Evolutionary conservation across 1,140 invertebrate species (phyloP).

Genomic region (Vanessa tameamea): DNA sequence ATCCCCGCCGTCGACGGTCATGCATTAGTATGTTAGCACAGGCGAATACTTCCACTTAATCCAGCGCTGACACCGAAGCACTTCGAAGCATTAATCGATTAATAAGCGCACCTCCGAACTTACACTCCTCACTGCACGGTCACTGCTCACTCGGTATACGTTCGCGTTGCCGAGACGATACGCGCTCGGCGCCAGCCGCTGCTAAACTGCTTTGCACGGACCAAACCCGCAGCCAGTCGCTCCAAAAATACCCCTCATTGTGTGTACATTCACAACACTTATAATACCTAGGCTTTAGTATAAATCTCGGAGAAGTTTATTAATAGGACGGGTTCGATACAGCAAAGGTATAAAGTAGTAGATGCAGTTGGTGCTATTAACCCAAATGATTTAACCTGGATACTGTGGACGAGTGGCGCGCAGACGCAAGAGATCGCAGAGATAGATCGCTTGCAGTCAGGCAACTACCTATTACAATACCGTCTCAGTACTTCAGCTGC

Average conservation of each 20-base stretch:
- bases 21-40: slow-evolving; percentile 76
- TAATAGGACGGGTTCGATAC: slow-evolving; percentile 60
- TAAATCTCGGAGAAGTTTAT: slow-evolving; percentile 63
- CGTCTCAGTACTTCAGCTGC: not conserved
- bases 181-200: slow-evolving; percentile 58
- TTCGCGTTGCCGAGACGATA: slow-evolving; percentile 45
- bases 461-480: not conserved
- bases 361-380: slow-evolving; percentile 59
- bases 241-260: slow-evolving; percentile 73
- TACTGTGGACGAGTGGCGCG: slow-evolving; percentile 28
- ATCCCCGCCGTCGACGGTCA: slow-evolving; percentile 50
- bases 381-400: slow-evolving; percentile 58
- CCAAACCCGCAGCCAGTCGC: slow-evolving; percentile 47
- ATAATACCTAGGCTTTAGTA: slow-evolving; percentile 73
- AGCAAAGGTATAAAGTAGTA: slow-evolving; percentile 52
- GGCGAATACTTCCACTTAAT: slow-evolving; percentile 54
- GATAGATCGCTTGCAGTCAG: slow-evolving; percentile 3
- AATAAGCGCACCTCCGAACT: slow-evolving; percentile 62
- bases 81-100: slow-evolving; percentile 68
- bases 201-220: slow-evolving; percentile 52
- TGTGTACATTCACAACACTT: slow-evolving; percentile 71
- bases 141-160: slow-evolving; percentile 48
- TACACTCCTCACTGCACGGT: slow-evolving; percentile 63
- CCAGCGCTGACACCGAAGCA: slow-evolving; percentile 56
- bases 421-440: slow-evolving; percentile 13